Conservation (phyloP, 64 coral and sea anemone species). For the Astreopora myriophthalma region DNA sequence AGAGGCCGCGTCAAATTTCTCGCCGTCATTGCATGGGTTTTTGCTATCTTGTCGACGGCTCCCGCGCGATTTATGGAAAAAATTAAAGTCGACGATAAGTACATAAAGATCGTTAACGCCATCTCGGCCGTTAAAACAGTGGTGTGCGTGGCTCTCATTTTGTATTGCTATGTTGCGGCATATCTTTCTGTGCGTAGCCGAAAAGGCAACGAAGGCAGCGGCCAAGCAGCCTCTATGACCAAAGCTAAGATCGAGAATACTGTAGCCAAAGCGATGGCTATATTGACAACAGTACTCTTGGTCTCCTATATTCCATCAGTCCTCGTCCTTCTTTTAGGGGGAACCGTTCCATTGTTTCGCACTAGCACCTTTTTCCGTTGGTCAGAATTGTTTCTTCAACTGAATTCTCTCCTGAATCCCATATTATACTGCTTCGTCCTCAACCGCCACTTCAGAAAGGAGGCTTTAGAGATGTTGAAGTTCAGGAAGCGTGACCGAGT, state of each 20-base stretch:
- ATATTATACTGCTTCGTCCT: background rate
- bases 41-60: background rate
- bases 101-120: background rate
- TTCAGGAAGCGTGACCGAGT: background rate
- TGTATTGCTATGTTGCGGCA: background rate
- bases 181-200: background rate
- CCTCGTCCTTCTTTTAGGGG: background rate
- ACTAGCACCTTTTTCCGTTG: constrained; percentile 30
- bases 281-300: background rate
- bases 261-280: background rate
- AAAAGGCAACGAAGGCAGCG: background rate
- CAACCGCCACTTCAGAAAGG: constrained; percentile 3
- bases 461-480: background rate
- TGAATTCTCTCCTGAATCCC: constrained; percentile 7
- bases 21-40: background rate
- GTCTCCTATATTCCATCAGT: background rate
- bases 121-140: background rate
- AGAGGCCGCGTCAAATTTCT: background rate
- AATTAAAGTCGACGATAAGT: background rate
- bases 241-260: background rate
- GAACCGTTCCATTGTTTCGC: background rate
- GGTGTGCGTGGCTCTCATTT: background rate
- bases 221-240: background rate
- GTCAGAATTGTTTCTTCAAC: background rate
- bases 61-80: background rate